Conservation (phyloP, 2,113 vertebrate genomes). For the Tragelaphus strepsiceros region DNA sequence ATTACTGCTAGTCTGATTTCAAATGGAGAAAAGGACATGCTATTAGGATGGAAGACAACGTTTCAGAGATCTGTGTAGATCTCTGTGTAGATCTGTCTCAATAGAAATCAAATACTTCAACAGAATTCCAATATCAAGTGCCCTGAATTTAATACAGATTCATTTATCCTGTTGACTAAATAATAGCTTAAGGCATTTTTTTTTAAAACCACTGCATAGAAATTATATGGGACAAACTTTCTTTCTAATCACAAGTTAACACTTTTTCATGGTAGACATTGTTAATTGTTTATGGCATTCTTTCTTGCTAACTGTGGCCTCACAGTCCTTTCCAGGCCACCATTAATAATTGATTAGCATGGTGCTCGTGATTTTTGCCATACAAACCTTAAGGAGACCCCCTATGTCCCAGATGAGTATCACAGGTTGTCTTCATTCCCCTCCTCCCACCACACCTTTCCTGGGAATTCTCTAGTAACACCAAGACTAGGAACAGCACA, state of each 20-base stretch:
- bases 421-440: neutral
- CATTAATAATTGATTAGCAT: neutral
- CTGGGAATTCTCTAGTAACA: neutral
- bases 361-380: neutral
- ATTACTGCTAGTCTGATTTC: neutral
- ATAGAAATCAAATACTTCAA: neutral
- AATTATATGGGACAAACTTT: neutral
- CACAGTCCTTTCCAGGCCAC: neutral
- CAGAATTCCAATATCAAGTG: neutral
- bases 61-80: neutral
- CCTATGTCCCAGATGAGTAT: neutral
- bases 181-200: neutral
- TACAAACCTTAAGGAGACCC: neutral
- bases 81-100: neutral
- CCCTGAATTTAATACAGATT: neutral
- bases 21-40: neutral
- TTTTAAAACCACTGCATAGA: neutral
- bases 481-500: neutral
- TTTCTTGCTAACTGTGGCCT: neutral
- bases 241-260: neutral
- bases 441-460: neutral
- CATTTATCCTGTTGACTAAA: neutral
- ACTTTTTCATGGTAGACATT: neutral
- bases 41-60: neutral
- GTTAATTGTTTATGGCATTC: neutral